Evolutionary conservation across 2,888 invertebrate genomes (phyloP), one percentile per base, ranked within the genome.

Genomic region (Sphinx pinastri): DNA sequence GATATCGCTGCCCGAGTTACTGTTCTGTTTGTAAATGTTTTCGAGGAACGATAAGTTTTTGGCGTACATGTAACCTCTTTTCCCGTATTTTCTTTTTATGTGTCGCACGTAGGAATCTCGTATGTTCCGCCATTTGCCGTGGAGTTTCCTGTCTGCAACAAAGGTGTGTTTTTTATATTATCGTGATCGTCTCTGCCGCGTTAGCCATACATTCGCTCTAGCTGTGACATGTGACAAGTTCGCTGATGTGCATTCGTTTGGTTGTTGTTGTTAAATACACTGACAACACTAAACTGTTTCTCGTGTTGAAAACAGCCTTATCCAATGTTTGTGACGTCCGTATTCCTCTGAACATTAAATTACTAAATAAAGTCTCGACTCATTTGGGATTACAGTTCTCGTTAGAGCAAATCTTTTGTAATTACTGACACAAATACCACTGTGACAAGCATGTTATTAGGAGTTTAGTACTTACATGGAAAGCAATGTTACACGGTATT

Each of bases 51-150:
- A 68, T 75, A 94, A 80, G 76, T 89, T 84, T 76, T 86, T 85
- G 0, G 86, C 85, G 80, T 91, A 89, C 71, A 88, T 81, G 73
- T 91, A 92, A 2, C 79, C 81, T 70, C 80, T 83, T 74, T 85
- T 87, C 14, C 78, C 81, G 68, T 81, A 82, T 47, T 80, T 81
- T 38, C 81, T 78, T 72, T 84, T 88, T 8, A 82, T 71, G 73
- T 87, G 81, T n/a, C 92, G 83, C 31, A 91, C 92, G 79, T 86
- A 92, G 1, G 90, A 87, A 74, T 92, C 92, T n/a, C 91, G 81
- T 63, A 92, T 86, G 78, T 91, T 91, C n/a, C 92, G 85, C 92
- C 92, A 92, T 85, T 91, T 92, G 77, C 83, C 81, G 71, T 89
- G 82, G 5, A 92, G 79, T 77, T 87, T 91, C 76, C 85, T 88